These are phyloP conservation scores for Trematomus loennbergii DNA, from an alignment of 2,113 vertebrate genomes.

Conservation along the genomic window DNA sequence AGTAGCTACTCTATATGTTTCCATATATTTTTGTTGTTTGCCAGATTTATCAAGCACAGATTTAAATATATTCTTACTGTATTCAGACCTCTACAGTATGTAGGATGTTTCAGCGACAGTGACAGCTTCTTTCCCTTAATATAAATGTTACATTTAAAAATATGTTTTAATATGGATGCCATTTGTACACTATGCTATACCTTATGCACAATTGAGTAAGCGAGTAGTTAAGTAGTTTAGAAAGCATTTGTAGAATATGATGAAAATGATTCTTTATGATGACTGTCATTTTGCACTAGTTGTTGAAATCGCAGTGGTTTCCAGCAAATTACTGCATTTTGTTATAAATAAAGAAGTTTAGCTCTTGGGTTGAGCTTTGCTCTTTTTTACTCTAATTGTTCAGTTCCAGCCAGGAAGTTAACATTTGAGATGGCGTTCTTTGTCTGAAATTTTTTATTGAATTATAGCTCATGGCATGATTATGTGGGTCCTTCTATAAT, in stretches of 20 bases:
- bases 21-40: neutral
- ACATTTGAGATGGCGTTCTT: neutral
- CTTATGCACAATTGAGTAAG: neutral
- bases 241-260: conserved; percentile 8
- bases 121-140: neutral
- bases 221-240: neutral
- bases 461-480: conserved; percentile 5
- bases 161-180: conserved; percentile 38
- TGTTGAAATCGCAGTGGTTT: neutral
- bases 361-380: neutral
- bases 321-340: neutral
- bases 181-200: neutral
- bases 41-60: conserved; percentile 20
- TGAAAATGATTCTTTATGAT: conserved; percentile 23
- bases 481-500: conserved; percentile 5
- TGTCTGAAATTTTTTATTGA: conserved; percentile 25
- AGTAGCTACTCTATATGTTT: neutral
- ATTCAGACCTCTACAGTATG: conserved; percentile 17
- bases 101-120: conserved; percentile 15
- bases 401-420: neutral
- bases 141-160: conserved; percentile 8
- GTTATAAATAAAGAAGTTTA: conserved; percentile 2
- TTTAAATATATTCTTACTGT: conserved; percentile 5
- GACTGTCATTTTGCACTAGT: conserved; percentile 1
- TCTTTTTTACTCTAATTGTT: conserved; percentile 7